Base-by-base conservation (phyloP, 2,797 vertebrate species). In the Channallabes apus region DNA sequence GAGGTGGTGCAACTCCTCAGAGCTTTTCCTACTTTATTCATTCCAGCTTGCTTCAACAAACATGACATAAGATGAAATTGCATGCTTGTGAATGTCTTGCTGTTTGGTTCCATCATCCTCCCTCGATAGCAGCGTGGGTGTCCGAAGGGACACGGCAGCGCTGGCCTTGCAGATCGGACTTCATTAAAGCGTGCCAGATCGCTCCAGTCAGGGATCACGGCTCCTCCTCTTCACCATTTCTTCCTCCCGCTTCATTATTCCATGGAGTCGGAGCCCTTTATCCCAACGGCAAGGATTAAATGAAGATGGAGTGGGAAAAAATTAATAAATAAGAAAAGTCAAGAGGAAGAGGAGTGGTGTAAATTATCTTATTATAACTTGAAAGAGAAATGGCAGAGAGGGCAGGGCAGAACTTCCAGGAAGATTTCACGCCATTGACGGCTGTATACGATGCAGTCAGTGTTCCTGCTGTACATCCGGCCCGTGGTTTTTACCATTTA, bases 351-450 rank as follows among this genome's bases (percentile, higher is more conserved):
- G 69, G 29, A 93, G 90, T 89, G 88, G 69, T 83, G 88, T 87
- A 92, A 92, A 90, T 94, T 91, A 92, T 93, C 91, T 93, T 91
- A 91, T 93, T 93, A 93, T 94, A 94, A 93, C 92, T 92, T 93
- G 91, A 94, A 93, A 94, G 92, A 86, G 87, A 82, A 88, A 89
- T 86, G 90, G 87, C 85, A 85, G 90, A 85, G 84, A 91, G 85
- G 89, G 90, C 88, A 88, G 87, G 58, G 77, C 85, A 77, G 68
- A 85, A 86, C 82, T 82, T 62, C 80, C 20, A 73, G 88, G 77
- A 64, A 41, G 84, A 51, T 86, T 87, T 87, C 84, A 87, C 69
- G 87, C 80, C 87, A 46, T 12, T 67, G 29, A 62, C 81, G 71
- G 41, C 22, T 79, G 73, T 64, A 24, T 71, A 38, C 82, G 46